Percentiles rank a stretch among this genome's conserved stretches.
phyloP scores from a whole-genome alignment of 2,113 vertebrate genomes.

The Origma solitaria region DNA sequence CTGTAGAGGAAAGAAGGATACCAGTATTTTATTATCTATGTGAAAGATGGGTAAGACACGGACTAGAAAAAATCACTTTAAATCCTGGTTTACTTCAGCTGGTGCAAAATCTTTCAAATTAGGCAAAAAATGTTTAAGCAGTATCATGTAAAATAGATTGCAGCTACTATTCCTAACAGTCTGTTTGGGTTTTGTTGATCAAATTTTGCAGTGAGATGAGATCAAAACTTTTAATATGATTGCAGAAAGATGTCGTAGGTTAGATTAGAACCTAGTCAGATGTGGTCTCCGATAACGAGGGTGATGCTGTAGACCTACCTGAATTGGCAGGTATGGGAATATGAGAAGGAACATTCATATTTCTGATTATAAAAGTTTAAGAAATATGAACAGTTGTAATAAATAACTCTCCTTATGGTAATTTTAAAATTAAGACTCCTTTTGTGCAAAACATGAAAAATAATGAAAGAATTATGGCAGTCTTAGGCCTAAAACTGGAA shows the following conservation, averaged over 20 bases:
- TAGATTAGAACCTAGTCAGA: neutral
- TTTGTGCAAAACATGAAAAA: neutral
- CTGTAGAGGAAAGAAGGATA: neutral
- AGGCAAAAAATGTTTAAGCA: neutral
- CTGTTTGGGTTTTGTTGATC: neutral
- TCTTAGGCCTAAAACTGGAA: neutral
- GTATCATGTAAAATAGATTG: neutral
- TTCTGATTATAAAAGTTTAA: neutral
- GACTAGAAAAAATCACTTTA: neutral
- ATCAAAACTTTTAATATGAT: neutral
- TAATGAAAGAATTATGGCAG: neutral
- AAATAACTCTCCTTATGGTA: neutral
- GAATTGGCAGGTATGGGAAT: accelerated
- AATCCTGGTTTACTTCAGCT: neutral
- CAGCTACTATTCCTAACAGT: neutral
- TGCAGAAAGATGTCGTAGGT: neutral
- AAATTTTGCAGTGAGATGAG: neutral
- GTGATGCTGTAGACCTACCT: neutral
- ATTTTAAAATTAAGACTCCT: neutral
- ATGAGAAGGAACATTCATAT: neutral
- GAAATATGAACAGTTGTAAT: neutral
- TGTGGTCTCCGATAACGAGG: neutral
- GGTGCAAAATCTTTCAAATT: neutral
- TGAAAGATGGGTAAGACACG: neutral
- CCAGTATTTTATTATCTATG: neutral